Evolutionary conservation across 2,888 invertebrate genomes (phyloP), one percentile per base, ranked within the genome.

Genomic region (Rosalia funebris): DNA sequence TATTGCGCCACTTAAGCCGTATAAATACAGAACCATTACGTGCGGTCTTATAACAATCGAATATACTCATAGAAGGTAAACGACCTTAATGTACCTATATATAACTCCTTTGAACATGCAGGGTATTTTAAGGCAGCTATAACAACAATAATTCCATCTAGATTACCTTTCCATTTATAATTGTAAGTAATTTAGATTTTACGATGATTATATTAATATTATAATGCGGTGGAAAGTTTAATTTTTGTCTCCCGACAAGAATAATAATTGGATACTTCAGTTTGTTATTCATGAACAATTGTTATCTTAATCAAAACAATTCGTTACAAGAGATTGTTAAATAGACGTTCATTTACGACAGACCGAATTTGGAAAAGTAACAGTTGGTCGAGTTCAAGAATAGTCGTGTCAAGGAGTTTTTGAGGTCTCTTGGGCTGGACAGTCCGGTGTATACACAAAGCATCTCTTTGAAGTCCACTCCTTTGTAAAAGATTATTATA

Each of bases 141-240:
- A 25, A 50, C 50, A 39, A n/a, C n/a, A n/a, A n/a, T n/a, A n/a
- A 39, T 50, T 19, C n/a, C 20, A 39, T 50, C 39, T 50, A 50
- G 39, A 50, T 50, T 25, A 15, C 39, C 14, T 50, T 50, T 20
- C 10, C 20, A 41, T 36, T 50, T 37, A 15, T 50, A 39, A 25
- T 50, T 41, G 16, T 25, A 50, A 31, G 53, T 57, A 57, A 62
- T 57, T 62, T 62, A 62, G 53, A 62, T 62, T 44, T 32, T 11
- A 54, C 16, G 11, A n/a, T 41, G 57, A 54, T 57, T 53, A 19
- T 50, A 54, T 37, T 62, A 53, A 56, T 31, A 54, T 52, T 39
- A 39, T 41, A 39, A 39, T 39, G 25, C 19, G 15, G n/a, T 4
- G 39, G 25, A 9, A 14, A 15, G 19, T 39, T 25, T 50, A 12